Evolutionary conservation across 2,888 invertebrate genomes (phyloP), one percentile per base, ranked within the genome.

Genomic region (Trachelus troglodyta): DNA sequence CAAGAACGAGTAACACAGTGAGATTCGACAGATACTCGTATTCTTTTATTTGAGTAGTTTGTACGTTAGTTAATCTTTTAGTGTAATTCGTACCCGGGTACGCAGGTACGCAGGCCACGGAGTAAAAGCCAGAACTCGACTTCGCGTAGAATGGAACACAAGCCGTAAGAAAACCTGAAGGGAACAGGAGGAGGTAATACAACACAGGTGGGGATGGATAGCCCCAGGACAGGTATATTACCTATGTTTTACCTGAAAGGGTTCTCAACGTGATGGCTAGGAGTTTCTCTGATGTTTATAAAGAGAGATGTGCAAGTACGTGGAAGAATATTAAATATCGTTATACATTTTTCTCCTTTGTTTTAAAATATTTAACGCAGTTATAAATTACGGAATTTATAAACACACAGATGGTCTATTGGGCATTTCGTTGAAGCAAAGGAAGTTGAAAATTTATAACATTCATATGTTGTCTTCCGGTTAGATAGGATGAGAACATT

Each of bases 161-260:
- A 40, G 79, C 37, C 76, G 74, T 76, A 56, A 71, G 73, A 79
- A 77, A 78, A 75, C 30, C 35, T 76, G 74, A 75, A 56, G 77
- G 80, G 81, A 76, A 76, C 71, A 75, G 71, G 69, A 56, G 68
- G 74, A 76, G 74, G 35, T 23, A 33, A 69, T 35, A 56, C 69
- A 75, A 75, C 69, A 35, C 82, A 80, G 79, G 81, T 81, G 81
- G 81, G 81, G 82, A 82, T 80, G 80, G 76, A 80, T 83, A 81
- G 86, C 86, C 83, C 75, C 83, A 74, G 9, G 83, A 84, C 87
- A 88, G 87, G 87, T 87, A 89, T 83, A 82, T 83, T 86, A 85
- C 85, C 85, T 85, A 83, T 82, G 85, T 86, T 85, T 86, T 86
- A 86, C 82, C 82, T 75, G 75, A 83, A 85, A 84, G 77, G 85